These are phyloP conservation scores for Osedax fenrisi DNA, from an alignment of 2,888 invertebrate species.

Conservation along the genomic window DNA sequence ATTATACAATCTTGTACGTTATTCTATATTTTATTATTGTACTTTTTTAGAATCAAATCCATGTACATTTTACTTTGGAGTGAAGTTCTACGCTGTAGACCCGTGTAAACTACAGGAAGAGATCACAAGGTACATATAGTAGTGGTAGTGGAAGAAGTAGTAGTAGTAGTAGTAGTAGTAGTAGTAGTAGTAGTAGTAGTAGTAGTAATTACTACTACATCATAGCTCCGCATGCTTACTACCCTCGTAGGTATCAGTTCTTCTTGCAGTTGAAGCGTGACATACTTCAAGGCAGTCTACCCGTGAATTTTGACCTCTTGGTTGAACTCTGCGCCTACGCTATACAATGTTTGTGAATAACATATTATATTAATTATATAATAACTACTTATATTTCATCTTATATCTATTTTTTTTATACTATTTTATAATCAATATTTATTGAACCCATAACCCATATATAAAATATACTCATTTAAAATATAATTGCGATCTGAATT, in stretches of 20 bases:
- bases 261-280: conserved; percentile 93
- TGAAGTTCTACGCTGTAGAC: conserved; percentile 91
- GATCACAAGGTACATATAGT: conserved; percentile 67
- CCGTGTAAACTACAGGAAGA: conserved; percentile 89
- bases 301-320: conserved; percentile 72
- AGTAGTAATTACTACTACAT: no score
- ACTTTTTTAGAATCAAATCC: conserved; percentile 51
- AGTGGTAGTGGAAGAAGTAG: no score
- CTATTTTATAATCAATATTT: no score
- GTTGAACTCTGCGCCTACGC: conserved; percentile 82
- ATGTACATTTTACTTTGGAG: conserved; percentile 83
- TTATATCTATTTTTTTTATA: no score
- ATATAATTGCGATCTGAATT: no score
- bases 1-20: background rate
- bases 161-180: no score
- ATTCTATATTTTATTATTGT: background rate
- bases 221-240: no score
- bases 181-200: no score
- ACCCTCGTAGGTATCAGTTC: conserved; percentile 83
- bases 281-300: conserved; percentile 79
- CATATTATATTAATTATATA: no score
- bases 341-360: conserved; percentile 64
- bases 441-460: no score
- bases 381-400: no score
- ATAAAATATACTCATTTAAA: no score